Evolutionary conservation across 2,797 vertebrate species (phyloP).

Genomic region (Tolypeutes matacus): DNA sequence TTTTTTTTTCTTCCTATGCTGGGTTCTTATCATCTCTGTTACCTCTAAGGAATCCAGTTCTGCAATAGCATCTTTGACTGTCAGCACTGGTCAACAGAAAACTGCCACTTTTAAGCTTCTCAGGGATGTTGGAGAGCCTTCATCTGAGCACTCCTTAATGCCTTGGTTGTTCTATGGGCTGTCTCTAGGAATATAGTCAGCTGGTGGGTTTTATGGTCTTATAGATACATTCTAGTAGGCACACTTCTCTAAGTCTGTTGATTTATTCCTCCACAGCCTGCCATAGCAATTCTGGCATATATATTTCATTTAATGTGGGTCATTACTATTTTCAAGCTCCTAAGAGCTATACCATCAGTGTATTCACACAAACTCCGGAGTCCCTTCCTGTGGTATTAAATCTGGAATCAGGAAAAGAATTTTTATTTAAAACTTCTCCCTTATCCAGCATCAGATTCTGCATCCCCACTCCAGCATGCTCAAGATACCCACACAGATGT

Average conservation of each 20-base stretch:
- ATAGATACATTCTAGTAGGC: background rate
- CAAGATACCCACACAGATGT: no score
- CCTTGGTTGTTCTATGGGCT: background rate
- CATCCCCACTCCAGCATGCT: no score
- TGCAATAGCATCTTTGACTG: background rate
- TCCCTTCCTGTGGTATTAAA: background rate
- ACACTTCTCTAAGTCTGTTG: background rate
- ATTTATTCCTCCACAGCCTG: background rate
- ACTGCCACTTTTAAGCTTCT: background rate
- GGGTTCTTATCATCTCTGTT: background rate
- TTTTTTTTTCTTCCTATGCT: conserved; percentile 27
- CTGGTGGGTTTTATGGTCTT: background rate
- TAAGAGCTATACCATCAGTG: background rate
- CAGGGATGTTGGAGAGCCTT: background rate
- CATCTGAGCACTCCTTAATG: background rate
- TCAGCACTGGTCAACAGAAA: background rate
- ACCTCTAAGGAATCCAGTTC: background rate
- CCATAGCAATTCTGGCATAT: background rate
- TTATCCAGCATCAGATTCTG: background rate
- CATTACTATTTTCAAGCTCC: background rate
- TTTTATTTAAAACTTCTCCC: background rate
- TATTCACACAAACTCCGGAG: background rate
- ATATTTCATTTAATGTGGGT: background rate
- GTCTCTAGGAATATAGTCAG: background rate
- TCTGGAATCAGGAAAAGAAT: background rate